These are phyloP conservation scores for Nebria ingens DNA, from an alignment of 1,140 invertebrate genomes.

Conservation along the genomic window DNA sequence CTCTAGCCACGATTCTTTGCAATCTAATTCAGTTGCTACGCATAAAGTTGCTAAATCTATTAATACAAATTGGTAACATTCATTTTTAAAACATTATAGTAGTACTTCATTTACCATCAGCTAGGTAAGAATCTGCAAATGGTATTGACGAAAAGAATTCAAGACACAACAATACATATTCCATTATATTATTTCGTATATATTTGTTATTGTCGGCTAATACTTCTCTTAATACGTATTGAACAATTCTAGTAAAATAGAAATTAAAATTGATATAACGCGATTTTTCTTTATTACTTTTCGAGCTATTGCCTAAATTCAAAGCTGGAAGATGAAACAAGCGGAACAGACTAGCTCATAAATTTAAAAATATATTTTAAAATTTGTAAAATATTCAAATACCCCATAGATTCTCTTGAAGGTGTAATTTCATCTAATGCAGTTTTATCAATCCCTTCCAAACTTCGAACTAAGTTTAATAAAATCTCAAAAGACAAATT, in stretches of 20 bases:
- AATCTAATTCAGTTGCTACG: not conserved
- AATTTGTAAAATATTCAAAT: too few relatives aligned
- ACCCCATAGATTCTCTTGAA: too few relatives aligned
- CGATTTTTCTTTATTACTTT: too few relatives aligned
- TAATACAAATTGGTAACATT: not conserved
- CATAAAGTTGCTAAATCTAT: not conserved
- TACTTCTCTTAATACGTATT: not conserved
- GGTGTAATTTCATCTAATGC: too few relatives aligned
- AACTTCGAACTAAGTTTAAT: not conserved
- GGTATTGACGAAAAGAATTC: not conserved
- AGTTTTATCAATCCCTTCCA: too few relatives aligned
- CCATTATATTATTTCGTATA: conserved; percentile 3
- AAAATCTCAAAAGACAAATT: not conserved
- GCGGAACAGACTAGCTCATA: too few relatives aligned
- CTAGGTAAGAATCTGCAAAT: not conserved
- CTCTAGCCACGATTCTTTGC: not conserved
- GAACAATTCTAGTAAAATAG: not conserved
- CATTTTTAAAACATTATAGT: not conserved
- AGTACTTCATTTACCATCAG: not conserved
- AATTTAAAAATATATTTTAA: too few relatives aligned
- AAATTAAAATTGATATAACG: not conserved
- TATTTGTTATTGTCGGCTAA: not conserved
- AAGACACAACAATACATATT: not conserved
- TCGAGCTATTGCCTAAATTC: too few relatives aligned
- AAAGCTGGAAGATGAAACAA: too few relatives aligned